These are phyloP conservation scores for Apistogramma diplotaenia DNA, from an alignment of 2,113 vertebrate species.

Conservation along the genomic window DNA sequence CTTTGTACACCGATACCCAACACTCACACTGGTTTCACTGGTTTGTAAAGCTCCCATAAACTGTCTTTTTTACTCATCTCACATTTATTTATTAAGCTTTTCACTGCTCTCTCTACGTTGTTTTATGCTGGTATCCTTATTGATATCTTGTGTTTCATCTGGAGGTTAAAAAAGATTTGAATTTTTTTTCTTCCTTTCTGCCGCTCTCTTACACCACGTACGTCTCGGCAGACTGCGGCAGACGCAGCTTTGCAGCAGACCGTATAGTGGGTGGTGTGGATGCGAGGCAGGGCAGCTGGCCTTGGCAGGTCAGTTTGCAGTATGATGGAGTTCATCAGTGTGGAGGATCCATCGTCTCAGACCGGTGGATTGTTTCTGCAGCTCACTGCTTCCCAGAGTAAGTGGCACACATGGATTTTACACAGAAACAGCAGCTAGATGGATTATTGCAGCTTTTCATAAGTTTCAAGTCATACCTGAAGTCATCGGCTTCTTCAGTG, in stretches of 20 bases:
- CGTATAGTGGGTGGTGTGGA: conserved; percentile 87
- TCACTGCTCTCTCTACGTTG: neutral
- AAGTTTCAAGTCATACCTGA: neutral
- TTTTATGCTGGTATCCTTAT: neutral
- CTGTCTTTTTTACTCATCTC: neutral
- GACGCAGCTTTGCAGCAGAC: conserved; percentile 82
- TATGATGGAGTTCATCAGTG: conserved; percentile 86
- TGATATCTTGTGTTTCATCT: neutral
- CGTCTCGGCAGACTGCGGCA: conserved; percentile 80
- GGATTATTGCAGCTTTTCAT: neutral
- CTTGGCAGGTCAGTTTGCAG: conserved; percentile 89
- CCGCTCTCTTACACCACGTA: neutral
- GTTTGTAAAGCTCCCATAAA: neutral
- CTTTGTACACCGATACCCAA: neutral
- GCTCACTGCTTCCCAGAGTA: conserved; percentile 92
- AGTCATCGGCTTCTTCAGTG: too few relatives aligned
- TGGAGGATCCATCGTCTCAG: conserved; percentile 86
- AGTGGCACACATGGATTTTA: conserved; percentile 40
- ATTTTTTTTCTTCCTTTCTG: neutral
- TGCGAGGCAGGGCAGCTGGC: conserved; percentile 85
- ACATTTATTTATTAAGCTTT: neutral
- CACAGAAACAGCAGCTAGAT: neutral
- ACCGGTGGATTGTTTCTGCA: conserved; percentile 87
- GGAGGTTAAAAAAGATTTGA: neutral
- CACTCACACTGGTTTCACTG: neutral